Conservation (phyloP, 1,140 invertebrate genomes). For the Elymnias hypermnestra region DNA sequence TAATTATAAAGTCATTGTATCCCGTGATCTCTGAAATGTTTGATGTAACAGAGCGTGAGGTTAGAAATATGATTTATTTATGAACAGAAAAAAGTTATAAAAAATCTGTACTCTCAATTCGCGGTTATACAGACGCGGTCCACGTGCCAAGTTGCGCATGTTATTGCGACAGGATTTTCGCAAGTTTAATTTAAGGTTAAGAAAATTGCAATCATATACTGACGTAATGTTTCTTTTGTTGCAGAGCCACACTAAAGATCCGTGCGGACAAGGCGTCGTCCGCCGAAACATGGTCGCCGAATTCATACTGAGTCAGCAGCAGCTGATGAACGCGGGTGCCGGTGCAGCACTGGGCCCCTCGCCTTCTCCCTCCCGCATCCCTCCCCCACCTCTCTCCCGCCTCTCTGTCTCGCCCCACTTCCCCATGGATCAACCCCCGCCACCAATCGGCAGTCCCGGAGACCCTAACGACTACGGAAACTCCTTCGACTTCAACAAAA, state of each 20-base stretch:
- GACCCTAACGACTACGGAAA: constrained; percentile 60
- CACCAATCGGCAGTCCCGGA: constrained; percentile 51
- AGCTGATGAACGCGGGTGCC: constrained; percentile 73
- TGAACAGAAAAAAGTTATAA: constrained; percentile 54
- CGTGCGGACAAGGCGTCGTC: constrained; percentile 69
- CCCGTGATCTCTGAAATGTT: constrained; percentile 39
- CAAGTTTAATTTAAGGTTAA: constrained; percentile 56
- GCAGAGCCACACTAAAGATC: constrained; percentile 66
- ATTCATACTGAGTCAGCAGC: constrained; percentile 84
- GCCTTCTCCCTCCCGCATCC: constrained; percentile 39
- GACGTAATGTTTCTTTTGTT: constrained; percentile 60
- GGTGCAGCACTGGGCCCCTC: constrained; percentile 45
- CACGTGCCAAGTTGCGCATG: constrained; percentile 54
- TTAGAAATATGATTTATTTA: constrained; percentile 55
- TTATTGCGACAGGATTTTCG: constrained; percentile 62
- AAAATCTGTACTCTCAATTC: constrained; percentile 48
- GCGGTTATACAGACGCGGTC: constrained; percentile 58
- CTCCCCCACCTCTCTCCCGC: constrained; percentile 48
- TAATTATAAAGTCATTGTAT: constrained; percentile 25
- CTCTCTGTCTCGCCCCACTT: constrained; percentile 65
- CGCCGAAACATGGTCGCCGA: constrained; percentile 91
- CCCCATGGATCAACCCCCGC: constrained; percentile 57
- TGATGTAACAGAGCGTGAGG: constrained; percentile 35
- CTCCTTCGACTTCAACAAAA: constrained; percentile 77
- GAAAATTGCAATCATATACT: constrained; percentile 46